phyloP scores from a whole-genome alignment of 2,797 vertebrate species.

The Pitangus sulphuratus region DNA sequence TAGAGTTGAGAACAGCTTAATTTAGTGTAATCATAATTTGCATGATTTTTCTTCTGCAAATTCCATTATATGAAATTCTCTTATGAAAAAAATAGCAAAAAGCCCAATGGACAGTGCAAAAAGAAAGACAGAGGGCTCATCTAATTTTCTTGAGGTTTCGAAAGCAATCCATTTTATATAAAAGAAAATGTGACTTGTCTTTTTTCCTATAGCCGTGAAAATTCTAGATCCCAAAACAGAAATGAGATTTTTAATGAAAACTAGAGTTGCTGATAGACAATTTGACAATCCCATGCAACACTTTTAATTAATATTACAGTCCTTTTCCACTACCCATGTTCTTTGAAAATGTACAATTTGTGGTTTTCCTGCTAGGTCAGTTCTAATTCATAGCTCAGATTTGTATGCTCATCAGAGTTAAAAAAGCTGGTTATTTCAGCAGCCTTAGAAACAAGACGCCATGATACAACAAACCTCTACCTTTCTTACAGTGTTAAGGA shows the following conservation, averaged over 20 bases:
- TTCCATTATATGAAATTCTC: not conserved
- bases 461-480: not conserved
- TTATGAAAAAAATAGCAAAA: not conserved
- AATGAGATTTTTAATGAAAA: not conserved
- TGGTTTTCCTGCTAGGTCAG: not conserved
- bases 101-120: not conserved
- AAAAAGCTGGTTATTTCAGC: not conserved
- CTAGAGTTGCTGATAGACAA: not conserved
- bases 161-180: not conserved
- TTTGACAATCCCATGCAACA: not conserved
- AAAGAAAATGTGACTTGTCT: not conserved
- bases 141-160: not conserved
- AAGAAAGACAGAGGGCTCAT: not conserved
- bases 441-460: not conserved
- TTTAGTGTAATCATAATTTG: slow-evolving; percentile 22
- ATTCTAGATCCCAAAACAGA: not conserved
- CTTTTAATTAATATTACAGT: not conserved
- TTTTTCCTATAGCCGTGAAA: not conserved
- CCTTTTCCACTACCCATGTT: not conserved
- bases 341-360: not conserved
- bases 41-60: not conserved
- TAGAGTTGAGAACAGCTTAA: not conserved
- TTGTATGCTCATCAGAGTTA: not conserved
- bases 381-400: not conserved
- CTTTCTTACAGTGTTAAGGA: not conserved